Evolutionary conservation across 2,113 vertebrate genomes (phyloP).

Genomic region (Uria aalge): DNA sequence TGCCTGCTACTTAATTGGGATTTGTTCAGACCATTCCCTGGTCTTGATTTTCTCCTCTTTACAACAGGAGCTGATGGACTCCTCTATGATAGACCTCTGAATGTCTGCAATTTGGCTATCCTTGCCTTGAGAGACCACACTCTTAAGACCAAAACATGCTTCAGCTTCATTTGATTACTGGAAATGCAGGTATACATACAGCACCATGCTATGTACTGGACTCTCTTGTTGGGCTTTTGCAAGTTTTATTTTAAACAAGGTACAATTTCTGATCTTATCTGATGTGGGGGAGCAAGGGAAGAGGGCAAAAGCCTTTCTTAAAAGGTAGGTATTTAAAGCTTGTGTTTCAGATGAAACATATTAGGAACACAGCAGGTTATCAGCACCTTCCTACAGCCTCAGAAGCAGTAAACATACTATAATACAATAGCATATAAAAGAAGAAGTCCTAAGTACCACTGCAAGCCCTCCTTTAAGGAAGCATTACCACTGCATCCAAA

Average conservation of each 20-base stretch:
- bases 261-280: neutral
- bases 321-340: neutral
- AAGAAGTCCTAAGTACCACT: neutral
- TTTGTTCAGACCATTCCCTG: neutral
- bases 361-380: neutral
- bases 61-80: neutral
- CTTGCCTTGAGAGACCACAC: neutral
- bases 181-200: neutral
- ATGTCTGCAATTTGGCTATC: neutral
- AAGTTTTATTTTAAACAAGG: neutral
- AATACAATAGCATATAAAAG: neutral
- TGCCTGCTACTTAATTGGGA: neutral
- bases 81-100: neutral
- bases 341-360: neutral
- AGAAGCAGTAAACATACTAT: neutral
- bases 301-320: neutral
- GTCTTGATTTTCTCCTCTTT: neutral
- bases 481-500: neutral
- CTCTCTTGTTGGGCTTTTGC: neutral
- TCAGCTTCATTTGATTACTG: neutral
- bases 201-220: neutral
- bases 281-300: neutral
- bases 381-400: neutral
- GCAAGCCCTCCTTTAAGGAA: neutral
- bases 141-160: neutral